Evolutionary conservation across 2,113 vertebrate species (phyloP).

Genomic region (Myotis yumanensis): DNA sequence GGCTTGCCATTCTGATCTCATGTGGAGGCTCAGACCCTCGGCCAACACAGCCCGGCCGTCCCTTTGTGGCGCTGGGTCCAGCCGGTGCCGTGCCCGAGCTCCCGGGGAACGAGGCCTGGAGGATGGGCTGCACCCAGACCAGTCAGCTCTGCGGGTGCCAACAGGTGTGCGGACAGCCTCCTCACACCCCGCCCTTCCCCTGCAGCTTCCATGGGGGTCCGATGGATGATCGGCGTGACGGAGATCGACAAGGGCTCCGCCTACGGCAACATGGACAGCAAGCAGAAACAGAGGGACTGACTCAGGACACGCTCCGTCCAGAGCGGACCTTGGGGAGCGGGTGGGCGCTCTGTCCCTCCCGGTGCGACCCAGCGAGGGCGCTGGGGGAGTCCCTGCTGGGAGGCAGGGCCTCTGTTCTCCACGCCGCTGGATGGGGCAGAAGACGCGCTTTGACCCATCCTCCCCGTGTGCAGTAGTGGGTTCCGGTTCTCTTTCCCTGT

Average conservation of each 20-base stretch:
- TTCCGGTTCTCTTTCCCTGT: constrained; percentile 37
- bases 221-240: constrained; percentile 97
- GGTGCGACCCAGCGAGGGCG: constrained; percentile 30
- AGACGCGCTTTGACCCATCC: constrained; percentile 7
- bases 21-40: no score
- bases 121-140: accelerated
- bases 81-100: accelerated
- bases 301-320: constrained; percentile 65
- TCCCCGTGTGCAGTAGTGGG: constrained; percentile 9
- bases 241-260: constrained; percentile 94
- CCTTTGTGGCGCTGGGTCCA: not conserved
- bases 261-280: constrained; percentile 90
- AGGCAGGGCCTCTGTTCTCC: not conserved
- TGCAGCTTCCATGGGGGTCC: constrained; percentile 91
- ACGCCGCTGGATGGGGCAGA: not conserved
- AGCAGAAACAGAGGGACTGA: constrained; percentile 83
- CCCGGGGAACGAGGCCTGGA: not conserved
- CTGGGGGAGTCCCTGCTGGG: constrained; percentile 27
- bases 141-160: not conserved
- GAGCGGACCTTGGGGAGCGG: constrained; percentile 78
- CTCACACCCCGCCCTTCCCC: not conserved
- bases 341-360: constrained; percentile 44
- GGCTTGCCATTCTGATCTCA: no score
- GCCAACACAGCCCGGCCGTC: no score
- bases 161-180: not conserved